phyloP scores from a whole-genome alignment of 2,888 invertebrate genomes.

The Tachina fera region DNA sequence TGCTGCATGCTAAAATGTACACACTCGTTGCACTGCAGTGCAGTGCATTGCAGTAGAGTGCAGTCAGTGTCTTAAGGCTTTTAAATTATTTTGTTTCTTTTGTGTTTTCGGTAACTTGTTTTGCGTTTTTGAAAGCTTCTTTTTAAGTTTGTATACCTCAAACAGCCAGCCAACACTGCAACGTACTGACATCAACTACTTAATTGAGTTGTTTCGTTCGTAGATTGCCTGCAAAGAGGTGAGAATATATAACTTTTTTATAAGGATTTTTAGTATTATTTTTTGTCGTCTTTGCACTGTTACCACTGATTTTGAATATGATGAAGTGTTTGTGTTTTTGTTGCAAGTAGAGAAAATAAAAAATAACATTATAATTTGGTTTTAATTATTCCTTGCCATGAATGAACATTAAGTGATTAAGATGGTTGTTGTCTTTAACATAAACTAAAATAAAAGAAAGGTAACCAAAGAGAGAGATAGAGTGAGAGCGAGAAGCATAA shows the following conservation, averaged over 20 bases:
- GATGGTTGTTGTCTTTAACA: conserved; percentile 40
- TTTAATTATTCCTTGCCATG: conserved; percentile 70
- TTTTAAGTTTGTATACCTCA: conserved; percentile 33
- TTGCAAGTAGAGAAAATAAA: conserved; percentile 18
- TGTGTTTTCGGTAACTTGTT: conserved; percentile 63
- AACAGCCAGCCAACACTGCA: conserved; percentile 11
- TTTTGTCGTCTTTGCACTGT: conserved; percentile 1
- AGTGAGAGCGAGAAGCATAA: neutral
- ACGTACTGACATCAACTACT: conserved; percentile 56
- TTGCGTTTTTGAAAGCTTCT: conserved; percentile 44
- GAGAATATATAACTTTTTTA: conserved; percentile 68
- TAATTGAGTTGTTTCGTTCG: conserved; percentile 71
- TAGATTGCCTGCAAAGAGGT: conserved; percentile 69
- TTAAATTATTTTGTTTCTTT: conserved; percentile 52
- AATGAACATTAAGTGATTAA: conserved; percentile 67
- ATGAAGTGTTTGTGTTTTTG: conserved; percentile 63
- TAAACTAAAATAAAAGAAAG: neutral
- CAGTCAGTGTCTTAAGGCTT: conserved; percentile 61
- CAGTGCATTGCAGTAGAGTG: conserved; percentile 2
- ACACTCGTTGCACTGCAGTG: conserved; percentile 34
- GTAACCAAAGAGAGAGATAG: neutral
- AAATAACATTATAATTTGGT: conserved; percentile 69
- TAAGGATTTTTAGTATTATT: conserved; percentile 8
- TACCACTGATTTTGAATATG: conserved; percentile 70
- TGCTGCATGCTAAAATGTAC: conserved; percentile 62